Percentiles rank a stretch among this genome's conserved stretches.
Evolutionary conservation across 2,797 vertebrate genomes (phyloP).

Genomic region (Rhodeus uyekii): DNA sequence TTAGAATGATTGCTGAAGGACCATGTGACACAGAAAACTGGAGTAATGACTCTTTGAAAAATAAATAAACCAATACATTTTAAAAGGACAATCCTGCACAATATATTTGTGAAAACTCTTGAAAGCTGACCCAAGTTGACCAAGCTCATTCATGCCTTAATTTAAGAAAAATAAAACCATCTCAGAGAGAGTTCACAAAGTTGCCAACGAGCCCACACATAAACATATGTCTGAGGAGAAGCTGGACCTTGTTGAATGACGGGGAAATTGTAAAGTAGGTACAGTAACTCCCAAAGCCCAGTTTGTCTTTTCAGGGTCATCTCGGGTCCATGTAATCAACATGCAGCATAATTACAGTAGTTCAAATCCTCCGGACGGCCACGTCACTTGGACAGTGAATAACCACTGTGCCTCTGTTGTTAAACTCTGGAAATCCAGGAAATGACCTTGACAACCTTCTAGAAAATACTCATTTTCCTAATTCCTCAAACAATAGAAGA

Average conservation of each 20-base stretch:
- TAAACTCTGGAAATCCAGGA: constrained; percentile 30
- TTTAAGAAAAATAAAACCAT: constrained; percentile 34
- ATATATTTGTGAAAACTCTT: background rate
- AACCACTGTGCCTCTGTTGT: constrained; percentile 22
- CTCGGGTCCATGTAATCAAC: constrained; percentile 45
- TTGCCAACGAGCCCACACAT: constrained; percentile 33
- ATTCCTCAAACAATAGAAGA: background rate
- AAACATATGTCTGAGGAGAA: constrained; percentile 32
- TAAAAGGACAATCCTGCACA: background rate
- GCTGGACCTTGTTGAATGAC: constrained; percentile 29
- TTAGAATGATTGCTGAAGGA: background rate
- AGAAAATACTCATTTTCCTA: background rate
- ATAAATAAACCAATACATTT: background rate
- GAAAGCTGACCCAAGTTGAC: background rate
- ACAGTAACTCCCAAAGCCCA: constrained; percentile 32
- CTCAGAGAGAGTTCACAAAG: constrained; percentile 51
- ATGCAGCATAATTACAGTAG: constrained; percentile 59
- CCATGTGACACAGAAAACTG: background rate
- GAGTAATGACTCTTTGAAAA: background rate
- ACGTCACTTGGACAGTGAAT: constrained; percentile 37
- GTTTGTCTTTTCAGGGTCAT: constrained; percentile 43
- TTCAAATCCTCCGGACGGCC: constrained; percentile 30
- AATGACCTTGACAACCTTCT: constrained; percentile 31
- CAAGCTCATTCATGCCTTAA: constrained; percentile 1
- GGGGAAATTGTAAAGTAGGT: constrained; percentile 59